Percentiles rank a stretch among this genome's conserved stretches.
Conservation (phyloP, 2,113 vertebrate species). For the rabbit (Oryctolagus cuniculus) region DNA sequence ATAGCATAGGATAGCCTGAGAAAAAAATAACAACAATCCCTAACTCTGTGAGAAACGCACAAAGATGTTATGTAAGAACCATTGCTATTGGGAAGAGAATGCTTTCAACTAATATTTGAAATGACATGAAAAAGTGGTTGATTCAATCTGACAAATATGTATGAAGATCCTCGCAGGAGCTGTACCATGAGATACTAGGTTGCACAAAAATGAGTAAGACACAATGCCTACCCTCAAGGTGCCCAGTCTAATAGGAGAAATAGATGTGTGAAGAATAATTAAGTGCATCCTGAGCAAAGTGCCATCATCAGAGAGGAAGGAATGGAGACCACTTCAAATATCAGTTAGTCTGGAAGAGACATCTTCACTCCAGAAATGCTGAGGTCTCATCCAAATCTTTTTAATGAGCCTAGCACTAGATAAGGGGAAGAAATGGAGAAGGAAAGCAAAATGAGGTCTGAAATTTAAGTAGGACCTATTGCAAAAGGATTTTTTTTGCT, state of each 20-base stretch:
- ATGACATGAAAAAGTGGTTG: slow-evolving; percentile 28
- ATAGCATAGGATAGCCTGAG: not conserved
- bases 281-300: not conserved
- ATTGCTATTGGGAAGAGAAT: not conserved
- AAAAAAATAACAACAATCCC: not conserved
- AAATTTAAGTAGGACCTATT: slow-evolving; percentile 24
- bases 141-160: slow-evolving; percentile 4
- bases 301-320: not conserved
- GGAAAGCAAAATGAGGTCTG: slow-evolving; percentile 26
- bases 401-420: slow-evolving; percentile 14
- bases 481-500: slow-evolving; percentile 23
- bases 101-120: slow-evolving; percentile 36
- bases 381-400: not conserved
- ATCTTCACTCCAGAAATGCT: not conserved
- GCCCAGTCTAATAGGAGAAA: not conserved
- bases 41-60: not conserved
- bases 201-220: not conserved
- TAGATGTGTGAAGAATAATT: not conserved
- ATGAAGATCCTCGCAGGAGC: not conserved
- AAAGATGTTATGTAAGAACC: not conserved
- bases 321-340: not conserved
- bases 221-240: not conserved
- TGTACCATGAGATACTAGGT: not conserved
- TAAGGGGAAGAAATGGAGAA: not conserved
- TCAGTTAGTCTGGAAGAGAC: not conserved